Conservation (phyloP, 2,888 invertebrate genomes). For the Metacarcinus magister region DNA sequence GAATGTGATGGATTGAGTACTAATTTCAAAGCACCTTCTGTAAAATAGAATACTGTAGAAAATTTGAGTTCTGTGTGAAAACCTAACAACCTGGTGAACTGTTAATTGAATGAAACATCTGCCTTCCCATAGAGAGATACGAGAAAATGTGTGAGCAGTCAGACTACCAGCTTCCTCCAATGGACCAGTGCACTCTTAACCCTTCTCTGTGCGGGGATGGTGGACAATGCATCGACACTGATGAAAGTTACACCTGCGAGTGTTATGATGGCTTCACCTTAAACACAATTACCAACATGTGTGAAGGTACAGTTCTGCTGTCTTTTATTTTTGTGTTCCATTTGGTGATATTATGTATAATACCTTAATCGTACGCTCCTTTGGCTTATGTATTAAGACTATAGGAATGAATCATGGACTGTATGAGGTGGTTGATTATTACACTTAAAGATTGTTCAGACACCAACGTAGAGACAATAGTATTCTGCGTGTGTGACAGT, state of each 20-base stretch:
- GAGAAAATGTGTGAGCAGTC: conserved; percentile 73
- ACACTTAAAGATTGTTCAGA: too few relatives aligned
- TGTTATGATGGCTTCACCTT: conserved; percentile 90
- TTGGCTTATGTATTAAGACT: neutral
- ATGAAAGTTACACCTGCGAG: conserved; percentile 91
- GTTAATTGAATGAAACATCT: neutral
- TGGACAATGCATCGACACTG: conserved; percentile 89
- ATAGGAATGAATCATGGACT: neutral
- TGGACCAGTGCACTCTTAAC: conserved; percentile 91
- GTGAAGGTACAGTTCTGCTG: conserved; percentile 85
- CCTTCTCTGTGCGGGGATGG: conserved; percentile 89
- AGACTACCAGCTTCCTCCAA: conserved; percentile 73
- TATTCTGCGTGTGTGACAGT: too few relatives aligned
- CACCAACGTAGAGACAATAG: too few relatives aligned
- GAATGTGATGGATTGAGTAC: too few relatives aligned
- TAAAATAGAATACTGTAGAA: neutral
- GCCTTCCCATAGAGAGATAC: conserved; percentile 74
- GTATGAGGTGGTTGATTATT: too few relatives aligned
- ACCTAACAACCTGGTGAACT: neutral
- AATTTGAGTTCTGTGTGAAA: neutral
- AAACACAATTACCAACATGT: conserved; percentile 86
- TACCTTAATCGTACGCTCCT: neutral
- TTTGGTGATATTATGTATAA: neutral
- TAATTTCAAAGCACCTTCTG: too few relatives aligned
- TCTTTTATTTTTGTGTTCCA: neutral